Base-by-base conservation (phyloP, 1,140 invertebrate species). In the Drosophila carrolli region DNA sequence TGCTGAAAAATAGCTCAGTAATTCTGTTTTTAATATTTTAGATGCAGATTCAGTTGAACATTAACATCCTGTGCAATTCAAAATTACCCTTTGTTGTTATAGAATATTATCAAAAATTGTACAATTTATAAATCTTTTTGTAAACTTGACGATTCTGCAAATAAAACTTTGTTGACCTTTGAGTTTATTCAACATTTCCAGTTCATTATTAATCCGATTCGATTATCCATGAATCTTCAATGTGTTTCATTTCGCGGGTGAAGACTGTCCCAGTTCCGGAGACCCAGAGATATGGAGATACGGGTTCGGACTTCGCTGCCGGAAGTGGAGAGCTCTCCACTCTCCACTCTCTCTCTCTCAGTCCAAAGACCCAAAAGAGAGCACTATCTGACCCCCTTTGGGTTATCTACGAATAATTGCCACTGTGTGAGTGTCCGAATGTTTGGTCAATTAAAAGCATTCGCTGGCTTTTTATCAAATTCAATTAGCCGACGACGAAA, bases 381-480 rank as follows among this genome's bases (percentile, higher is more conserved):
- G 16, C 32, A 48, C n/a, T 47, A 47, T 47, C 43, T 32, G 57
- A 10, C 37, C 19, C 23, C 27, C 10, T 41, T 41, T 62, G 23
- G 38, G 44, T 47, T 46, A 57, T 57, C 61, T 19, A 4, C 48
- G 48, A 14, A 80, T 81, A 81, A 86, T 86, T 86, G 68, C 48
- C 35, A 44, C 14, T 53, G 32, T 37, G 56, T 43, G 38, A 59
- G 63, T 51, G 65, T 48, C 67, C 53, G 67, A 68, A 63, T 76
- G 73, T 66, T 80, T 73, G 73, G 58, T 74, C 79, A 81, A 81
- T 81, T 81, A 80, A 80, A 80, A 80, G 73, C 67, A 74, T 44
- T 63, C 70, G 70, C 62, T 63, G 68, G 55, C 63, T 48, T 48
- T 77, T 82, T 82, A 82, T 82, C 79, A 82, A 82, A 82, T 81